A percentile compares a stretch with the other conserved stretches of the same genome.
Evolutionary conservation across 23 tunicate genomes (phyloP).

Genomic region (Diplosoma virens): DNA sequence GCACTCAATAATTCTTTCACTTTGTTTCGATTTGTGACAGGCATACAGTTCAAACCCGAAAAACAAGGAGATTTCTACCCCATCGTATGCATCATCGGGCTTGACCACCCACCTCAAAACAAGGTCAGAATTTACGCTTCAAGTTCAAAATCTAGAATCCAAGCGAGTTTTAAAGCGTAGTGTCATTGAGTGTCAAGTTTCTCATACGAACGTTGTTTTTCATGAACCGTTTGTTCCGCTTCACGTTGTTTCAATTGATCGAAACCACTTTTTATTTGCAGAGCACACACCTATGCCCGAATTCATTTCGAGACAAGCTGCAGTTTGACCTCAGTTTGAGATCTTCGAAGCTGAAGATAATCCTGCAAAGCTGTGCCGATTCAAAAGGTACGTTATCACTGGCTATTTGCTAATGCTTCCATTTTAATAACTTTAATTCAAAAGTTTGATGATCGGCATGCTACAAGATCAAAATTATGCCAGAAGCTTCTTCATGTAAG

Average conservation of each 20-base stretch:
- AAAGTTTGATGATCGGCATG: too few species aligned
- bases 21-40: neutral
- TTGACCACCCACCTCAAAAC: conserved; percentile 1
- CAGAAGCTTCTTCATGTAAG: too few species aligned
- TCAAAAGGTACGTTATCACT: conserved; percentile 21
- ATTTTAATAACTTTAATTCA: too few species aligned
- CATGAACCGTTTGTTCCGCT: too few species aligned
- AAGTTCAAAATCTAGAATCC: too few species aligned
- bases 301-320: neutral
- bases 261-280: neutral
- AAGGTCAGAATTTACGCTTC: conserved; percentile 3
- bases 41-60: neutral
- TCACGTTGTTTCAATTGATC: neutral
- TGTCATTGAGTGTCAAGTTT: neutral
- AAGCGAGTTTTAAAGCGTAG: too few species aligned
- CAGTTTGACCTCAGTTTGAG: conserved; percentile 67
- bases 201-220: too few species aligned
- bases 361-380: neutral
- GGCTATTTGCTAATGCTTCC: too few species aligned
- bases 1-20: too few species aligned
- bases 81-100: neutral
- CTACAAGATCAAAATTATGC: too few species aligned
- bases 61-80: neutral
- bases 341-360: conserved; percentile 49
- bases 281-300: neutral